Evolutionary conservation across 1,140 invertebrate species (phyloP), one percentile per base, ranked within the genome.

Genomic region (Camponotus pennsylvanicus): DNA sequence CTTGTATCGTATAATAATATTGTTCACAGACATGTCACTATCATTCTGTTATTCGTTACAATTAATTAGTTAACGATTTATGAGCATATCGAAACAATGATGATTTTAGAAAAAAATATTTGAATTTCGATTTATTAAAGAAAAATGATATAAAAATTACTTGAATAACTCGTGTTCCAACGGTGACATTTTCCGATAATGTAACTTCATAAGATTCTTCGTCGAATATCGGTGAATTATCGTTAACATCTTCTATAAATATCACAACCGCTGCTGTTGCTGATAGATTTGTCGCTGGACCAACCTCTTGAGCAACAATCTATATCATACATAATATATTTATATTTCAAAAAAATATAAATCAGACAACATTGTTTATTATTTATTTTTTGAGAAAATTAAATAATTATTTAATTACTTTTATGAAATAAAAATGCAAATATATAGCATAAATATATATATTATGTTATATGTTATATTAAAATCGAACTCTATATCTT

Each of bases 211-310:
- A 99, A 0, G 96, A 94, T 18, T 96, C 92, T 86, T 97, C 95
- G 9, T 96, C 94, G 93, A 99, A 99, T 70, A 97, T 95, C 0
- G 98, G 98, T 5, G 96, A 95, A 94, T 99, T 98, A 92, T 99
- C 99, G 92, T 99, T 99, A 3, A 98, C 96, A 93, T 99, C 98
- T 80, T 97, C 96, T 21, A 99, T 94, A 91, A 97, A 97, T 2
- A 99, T 97, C 0, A 96, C 97, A 0, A 98, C 97, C 82, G 97
- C 97, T 0, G 97, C 97, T 57, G 95, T 96, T 1, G 96, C 96
- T 27, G 97, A 97, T 64, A 97, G 95, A 94, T 97, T 97, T 11
- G 96, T 97, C 64, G 96, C 96, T 77, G 97, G 96, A 52, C 97
- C 97, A 52, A 98, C 94, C 94, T 98, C 97, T 95, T 97, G 97